Percentiles rank a stretch among this genome's conserved stretches.
These are phyloP conservation scores for Halcyon smyrnensis DNA, from an alignment of 2,797 vertebrate species.

Conservation along the genomic window DNA sequence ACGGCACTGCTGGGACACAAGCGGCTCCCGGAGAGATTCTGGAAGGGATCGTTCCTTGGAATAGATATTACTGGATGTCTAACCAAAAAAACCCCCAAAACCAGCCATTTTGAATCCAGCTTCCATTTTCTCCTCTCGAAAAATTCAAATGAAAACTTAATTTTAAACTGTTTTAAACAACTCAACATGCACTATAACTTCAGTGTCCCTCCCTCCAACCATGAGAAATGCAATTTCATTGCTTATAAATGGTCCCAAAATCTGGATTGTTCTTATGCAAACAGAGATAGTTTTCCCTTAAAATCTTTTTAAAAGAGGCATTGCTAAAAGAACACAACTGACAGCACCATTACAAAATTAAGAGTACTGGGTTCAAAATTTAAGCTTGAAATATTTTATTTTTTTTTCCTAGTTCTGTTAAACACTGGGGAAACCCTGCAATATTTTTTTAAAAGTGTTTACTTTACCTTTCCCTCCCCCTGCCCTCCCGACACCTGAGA, in stretches of 20 bases:
- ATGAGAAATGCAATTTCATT: conserved; percentile 53
- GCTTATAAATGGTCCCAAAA: conserved; percentile 80
- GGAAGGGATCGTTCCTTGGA: conserved; percentile 16
- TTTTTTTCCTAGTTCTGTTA: conserved; percentile 74
- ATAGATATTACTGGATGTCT: conserved; percentile 24
- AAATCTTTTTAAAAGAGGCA: conserved; percentile 76
- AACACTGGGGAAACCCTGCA: conserved; percentile 77
- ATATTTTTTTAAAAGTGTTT: conserved; percentile 64
- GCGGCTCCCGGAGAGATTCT: background rate
- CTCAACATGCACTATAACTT: conserved; percentile 66
- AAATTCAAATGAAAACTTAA: conserved; percentile 45
- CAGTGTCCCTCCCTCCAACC: conserved; percentile 45
- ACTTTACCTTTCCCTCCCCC: conserved; percentile 69
- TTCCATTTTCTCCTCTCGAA: conserved; percentile 63
- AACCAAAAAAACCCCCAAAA: conserved; percentile 11
- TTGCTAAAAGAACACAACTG: conserved; percentile 81
- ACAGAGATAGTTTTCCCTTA: conserved; percentile 74
- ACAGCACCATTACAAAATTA: conserved; percentile 87
- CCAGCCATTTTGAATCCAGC: conserved; percentile 53
- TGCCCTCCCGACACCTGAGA: conserved; percentile 77
- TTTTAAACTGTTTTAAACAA: conserved; percentile 50
- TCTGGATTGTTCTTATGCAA: conserved; percentile 71
- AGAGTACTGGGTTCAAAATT: conserved; percentile 85
- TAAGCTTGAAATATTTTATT: conserved; percentile 64
- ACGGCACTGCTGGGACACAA: background rate